Conservation (phyloP, 2,888 invertebrate genomes). For the Mesoligia furuncula region DNA sequence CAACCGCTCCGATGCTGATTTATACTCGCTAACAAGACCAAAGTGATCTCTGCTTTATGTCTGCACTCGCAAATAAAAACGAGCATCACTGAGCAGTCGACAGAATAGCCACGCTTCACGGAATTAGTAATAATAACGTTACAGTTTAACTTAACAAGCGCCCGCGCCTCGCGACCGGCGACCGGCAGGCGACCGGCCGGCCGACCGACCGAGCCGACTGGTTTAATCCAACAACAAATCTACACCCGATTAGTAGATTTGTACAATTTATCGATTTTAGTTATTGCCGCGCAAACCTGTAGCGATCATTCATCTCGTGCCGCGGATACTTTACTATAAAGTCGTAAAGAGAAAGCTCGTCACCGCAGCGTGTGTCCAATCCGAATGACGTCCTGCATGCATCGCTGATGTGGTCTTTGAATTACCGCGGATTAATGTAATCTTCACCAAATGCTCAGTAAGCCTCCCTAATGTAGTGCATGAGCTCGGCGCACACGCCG, state of each 20-base stretch:
- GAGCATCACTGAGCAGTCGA: slow-evolving; percentile 29
- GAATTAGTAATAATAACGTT: slow-evolving; percentile 57
- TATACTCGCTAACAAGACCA: slow-evolving; percentile 64
- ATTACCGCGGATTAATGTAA: slow-evolving; percentile 37
- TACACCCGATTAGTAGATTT: slow-evolving; percentile 60
- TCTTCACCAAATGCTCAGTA: slow-evolving; percentile 41
- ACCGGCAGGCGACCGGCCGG: background rate
- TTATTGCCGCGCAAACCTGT: slow-evolving; percentile 60
- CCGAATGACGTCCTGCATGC: background rate
- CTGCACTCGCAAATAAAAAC: slow-evolving; percentile 64
- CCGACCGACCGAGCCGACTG: background rate
- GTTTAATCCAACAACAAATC: slow-evolving; percentile 60
- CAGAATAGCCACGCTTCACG: slow-evolving; percentile 41
- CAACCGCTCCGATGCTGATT: slow-evolving; percentile 65
- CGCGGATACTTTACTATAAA: slow-evolving; percentile 17
- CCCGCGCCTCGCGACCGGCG: background rate
- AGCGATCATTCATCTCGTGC: slow-evolving; percentile 43
- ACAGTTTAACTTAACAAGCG: slow-evolving; percentile 47
- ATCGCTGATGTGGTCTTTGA: slow-evolving; percentile 29
- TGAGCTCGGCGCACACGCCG: background rate
- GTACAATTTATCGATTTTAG: slow-evolving; percentile 61
- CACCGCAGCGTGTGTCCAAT: background rate
- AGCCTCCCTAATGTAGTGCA: slow-evolving; percentile 27
- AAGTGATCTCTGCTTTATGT: slow-evolving; percentile 66
- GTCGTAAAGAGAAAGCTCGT: slow-evolving; percentile 24